Evolutionary conservation across 92 coral and sea anemone genomes (phyloP), one percentile per base, ranked within the genome.

Genomic region (Muricea muricata): DNA sequence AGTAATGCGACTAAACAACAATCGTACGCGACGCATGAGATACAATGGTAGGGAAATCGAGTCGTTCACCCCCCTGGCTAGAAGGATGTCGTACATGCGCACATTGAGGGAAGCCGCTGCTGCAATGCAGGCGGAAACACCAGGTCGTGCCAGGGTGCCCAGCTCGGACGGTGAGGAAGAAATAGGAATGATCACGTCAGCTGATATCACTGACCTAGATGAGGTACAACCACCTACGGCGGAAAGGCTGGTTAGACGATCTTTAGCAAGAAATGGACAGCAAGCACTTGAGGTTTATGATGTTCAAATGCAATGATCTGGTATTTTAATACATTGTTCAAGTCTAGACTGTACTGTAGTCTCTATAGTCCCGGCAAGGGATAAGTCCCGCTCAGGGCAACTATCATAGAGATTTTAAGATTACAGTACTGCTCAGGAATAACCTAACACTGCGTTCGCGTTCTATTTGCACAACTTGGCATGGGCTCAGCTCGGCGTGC

Each of bases 21-120:
- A 85, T 46, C 77, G 85, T 12, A 90, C 97, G 29, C 84, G 73
- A 60, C 96, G 91, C 40, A 85, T 94, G 20, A 93, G 89, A 37
- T 25, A 87, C 4, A 80, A 90, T 67, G 52, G 89, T 9, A 32
- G 17, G 11, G 79, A 88, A 0, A 84, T 93, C 41, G 92, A 87
- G 13, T 63, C 82, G 11, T 84, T 92, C 47, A 87, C 93, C 55
- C 55, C 74, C 17, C 76, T 50, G 74, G 98, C 94, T 30, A 78
- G 80, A 74, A 83, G 67, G 30, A 87, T 92, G 71, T 88, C 98
- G 0, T 77, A 26, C 7, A 78, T 77, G 85, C 76, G 73, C 28
- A 85, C 73, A 24, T 73, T 96, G 86, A 39, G 85, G 28, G 82
- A 84, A 55, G 99, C 91, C 17, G 69, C 86, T 46, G 65, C 39